These are phyloP conservation scores for Proterorhinus semilunaris DNA, from an alignment of 2,113 vertebrate species.

Conservation along the genomic window DNA sequence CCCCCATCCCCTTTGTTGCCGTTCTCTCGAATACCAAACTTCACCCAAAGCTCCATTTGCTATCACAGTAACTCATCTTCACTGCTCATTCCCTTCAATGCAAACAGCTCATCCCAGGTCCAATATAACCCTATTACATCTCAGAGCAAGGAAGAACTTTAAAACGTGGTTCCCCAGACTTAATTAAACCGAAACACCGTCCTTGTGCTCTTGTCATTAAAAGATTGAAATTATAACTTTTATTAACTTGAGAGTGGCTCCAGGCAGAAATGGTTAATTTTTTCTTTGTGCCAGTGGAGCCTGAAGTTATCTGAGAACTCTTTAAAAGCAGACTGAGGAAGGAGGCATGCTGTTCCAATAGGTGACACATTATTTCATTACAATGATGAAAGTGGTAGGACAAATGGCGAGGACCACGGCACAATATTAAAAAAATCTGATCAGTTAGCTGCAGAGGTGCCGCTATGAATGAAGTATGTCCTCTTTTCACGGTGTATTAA, in stretches of 20 bases:
- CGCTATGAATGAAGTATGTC: slow-evolving; percentile 2
- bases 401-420: not conserved
- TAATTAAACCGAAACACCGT: not conserved
- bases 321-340: slow-evolving; percentile 2
- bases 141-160: not conserved
- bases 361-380: slow-evolving; percentile 8
- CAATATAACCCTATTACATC: slow-evolving; percentile 4
- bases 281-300: slow-evolving; percentile 7
- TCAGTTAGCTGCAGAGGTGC: not conserved
- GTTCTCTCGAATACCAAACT: slow-evolving; percentile 1
- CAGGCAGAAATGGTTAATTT: slow-evolving; percentile 1
- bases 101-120: slow-evolving; percentile 3
- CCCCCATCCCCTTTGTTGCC: slow-evolving; percentile 12
- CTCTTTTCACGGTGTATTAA: not conserved
- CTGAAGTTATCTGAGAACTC: not conserved
- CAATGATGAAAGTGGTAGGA: slow-evolving; percentile 9
- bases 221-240: not conserved
- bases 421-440: slow-evolving; percentile 1
- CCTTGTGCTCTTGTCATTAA: not conserved
- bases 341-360: not conserved
- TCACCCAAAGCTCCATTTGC: not conserved
- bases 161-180: not conserved
- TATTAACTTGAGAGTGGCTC: not conserved
- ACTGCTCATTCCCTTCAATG: not conserved
- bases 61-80: not conserved